phyloP scores from a whole-genome alignment of 2,888 invertebrate genomes.

The Sminthurides aquaticus region DNA sequence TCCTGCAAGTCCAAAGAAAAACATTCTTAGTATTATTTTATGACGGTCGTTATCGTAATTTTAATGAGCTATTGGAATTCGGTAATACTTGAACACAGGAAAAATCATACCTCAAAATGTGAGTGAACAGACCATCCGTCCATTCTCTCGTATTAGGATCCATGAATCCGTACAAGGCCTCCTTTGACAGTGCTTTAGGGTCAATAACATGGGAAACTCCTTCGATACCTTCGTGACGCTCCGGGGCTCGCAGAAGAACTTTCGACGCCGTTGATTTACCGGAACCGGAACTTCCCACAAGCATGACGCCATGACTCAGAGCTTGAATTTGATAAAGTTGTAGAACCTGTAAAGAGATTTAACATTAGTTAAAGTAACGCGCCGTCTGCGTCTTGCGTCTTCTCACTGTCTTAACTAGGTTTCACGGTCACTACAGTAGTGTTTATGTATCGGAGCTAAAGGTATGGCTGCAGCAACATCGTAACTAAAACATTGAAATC shows the following conservation, averaged over 20 bases:
- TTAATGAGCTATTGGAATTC: too few relatives aligned
- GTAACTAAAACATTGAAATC: too few relatives aligned
- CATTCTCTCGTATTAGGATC: constrained; percentile 99
- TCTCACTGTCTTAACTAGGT: too few relatives aligned
- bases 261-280: constrained; percentile 96
- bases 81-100: too few relatives aligned
- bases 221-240: constrained; percentile 84
- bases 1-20: too few relatives aligned
- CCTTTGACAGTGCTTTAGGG: constrained; percentile 98
- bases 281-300: constrained; percentile 98
- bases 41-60: too few relatives aligned
- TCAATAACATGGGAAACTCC: constrained; percentile 99
- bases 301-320: constrained; percentile 98
- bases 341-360: constrained; percentile 70
- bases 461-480: too few relatives aligned
- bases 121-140: constrained; percentile 99
- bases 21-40: too few relatives aligned
- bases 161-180: constrained; percentile 92
- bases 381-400: too few relatives aligned
- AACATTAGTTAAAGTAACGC: too few relatives aligned
- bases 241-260: constrained; percentile 86
- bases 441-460: too few relatives aligned
- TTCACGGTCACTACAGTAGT: too few relatives aligned
- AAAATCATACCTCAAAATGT: constrained; percentile 71
- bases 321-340: constrained; percentile 99